Base-by-base conservation (phyloP, 2,797 vertebrate genomes). In the Echeneis naucrates region DNA sequence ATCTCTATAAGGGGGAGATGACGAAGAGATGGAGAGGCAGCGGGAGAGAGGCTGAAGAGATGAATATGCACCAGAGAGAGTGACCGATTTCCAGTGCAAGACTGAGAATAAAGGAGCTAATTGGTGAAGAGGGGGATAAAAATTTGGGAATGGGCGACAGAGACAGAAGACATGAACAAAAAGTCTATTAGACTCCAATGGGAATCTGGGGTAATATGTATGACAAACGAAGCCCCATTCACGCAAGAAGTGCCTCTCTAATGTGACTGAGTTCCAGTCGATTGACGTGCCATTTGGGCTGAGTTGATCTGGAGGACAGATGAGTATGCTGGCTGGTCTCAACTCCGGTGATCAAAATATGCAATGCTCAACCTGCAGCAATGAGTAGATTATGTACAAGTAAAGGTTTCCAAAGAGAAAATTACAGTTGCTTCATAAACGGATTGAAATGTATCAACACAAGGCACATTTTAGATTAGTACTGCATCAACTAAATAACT, bases 1-100 rank as follows among this genome's bases (percentile, higher is more conserved):
- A 83, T 93, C 91, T 93, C 87, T 88, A 89, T 92, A 85, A 90
- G 77, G 44, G 78, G 72, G 81, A 78, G 83, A 91, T 88, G 90
- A 90, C 58, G 65, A 74, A 72, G 70, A 82, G 87, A 91, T 75
- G 82, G 78, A 87, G 61, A 62, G 68, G 72, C 68, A 52, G 59
- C 73, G 51, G 52, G 47, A 47, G 65, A 42, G 67, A 45, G 80
- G 53, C 56, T 4, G 54, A 59, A 24, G 64, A 74, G 77, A 82
- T 77, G 80, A 84, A 82, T 77, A 69, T 76, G 69, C 72, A 62
- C 60, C 13, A 58, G 63, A 12, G 19, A 50, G 65, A 71, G 65
- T 24, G 24, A 86, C 81, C 47, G 51, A 84, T 80, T 81, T 85
- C 59, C 64, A 86, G 76, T 59, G 77, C 66, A 58, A 77, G 70